Percentiles rank a stretch among this genome's conserved stretches.
phyloP scores from a whole-genome alignment of 2,797 vertebrate species.

The Sarcophilus harrisii region DNA sequence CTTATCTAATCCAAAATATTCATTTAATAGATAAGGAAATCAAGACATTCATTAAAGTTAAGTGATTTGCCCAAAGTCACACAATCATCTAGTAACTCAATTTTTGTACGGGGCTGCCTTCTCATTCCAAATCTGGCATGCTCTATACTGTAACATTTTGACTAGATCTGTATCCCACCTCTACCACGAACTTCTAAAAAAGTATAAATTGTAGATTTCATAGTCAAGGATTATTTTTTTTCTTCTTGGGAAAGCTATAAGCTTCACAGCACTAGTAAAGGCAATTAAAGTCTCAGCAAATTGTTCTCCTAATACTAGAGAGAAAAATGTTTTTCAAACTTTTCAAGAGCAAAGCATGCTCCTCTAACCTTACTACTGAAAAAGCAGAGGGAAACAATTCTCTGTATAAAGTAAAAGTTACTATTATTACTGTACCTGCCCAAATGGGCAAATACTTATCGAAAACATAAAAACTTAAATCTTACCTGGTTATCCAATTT shows the following conservation, averaged over 20 bases:
- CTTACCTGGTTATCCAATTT: not conserved
- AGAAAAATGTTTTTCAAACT: constrained; percentile 49
- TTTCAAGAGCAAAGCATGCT: constrained; percentile 47
- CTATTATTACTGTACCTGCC: constrained; percentile 51
- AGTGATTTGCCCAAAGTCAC: not conserved
- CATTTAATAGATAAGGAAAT: not conserved
- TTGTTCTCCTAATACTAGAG: not conserved
- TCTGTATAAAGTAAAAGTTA: constrained; percentile 53
- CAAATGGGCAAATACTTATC: constrained; percentile 46
- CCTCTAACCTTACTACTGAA: constrained; percentile 37
- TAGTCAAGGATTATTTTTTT: not conserved
- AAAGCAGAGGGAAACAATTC: constrained; percentile 51
- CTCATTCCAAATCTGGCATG: not conserved
- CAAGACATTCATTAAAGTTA: not conserved
- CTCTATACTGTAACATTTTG: not conserved
- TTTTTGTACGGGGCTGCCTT: not conserved
- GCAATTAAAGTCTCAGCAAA: constrained; percentile 16
- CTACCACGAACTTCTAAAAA: not conserved
- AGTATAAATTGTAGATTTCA: not conserved
- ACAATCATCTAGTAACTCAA: not conserved
- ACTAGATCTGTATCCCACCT: not conserved
- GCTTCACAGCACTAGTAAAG: not conserved
- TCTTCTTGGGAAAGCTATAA: constrained; percentile 9
- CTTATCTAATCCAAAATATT: not conserved
- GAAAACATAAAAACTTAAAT: constrained; percentile 59